Conservation (phyloP, 2,113 vertebrate species). For the Bufo gargarizans region DNA sequence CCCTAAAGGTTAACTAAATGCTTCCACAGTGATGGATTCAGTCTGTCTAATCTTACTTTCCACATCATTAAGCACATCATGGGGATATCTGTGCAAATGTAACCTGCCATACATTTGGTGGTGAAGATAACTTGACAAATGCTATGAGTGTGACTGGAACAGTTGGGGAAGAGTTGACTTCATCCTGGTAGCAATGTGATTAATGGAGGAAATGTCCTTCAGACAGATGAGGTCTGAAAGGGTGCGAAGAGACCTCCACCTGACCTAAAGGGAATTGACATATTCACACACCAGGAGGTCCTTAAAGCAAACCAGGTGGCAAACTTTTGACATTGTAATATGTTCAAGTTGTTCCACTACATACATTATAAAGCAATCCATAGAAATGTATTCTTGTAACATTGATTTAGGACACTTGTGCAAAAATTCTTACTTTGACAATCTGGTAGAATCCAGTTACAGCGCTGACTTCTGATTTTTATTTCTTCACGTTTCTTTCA, state of each 20-base stretch:
- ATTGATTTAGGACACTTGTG: background rate
- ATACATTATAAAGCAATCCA: background rate
- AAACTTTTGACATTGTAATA: constrained; percentile 51
- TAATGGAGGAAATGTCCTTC: constrained; percentile 52
- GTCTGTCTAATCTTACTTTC: constrained; percentile 60
- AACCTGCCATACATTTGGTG: constrained; percentile 40
- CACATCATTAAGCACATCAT: constrained; percentile 62
- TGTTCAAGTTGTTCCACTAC: constrained; percentile 48
- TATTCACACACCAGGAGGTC: constrained; percentile 51
- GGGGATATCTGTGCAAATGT: constrained; percentile 21
- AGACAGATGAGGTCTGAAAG: constrained; percentile 57
- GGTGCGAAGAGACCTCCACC: constrained; percentile 48
- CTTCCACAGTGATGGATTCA: constrained; percentile 59
- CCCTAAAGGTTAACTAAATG: constrained; percentile 26
- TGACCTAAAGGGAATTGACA: constrained; percentile 59
- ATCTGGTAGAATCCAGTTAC: too few relatives aligned
- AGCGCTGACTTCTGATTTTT: too few relatives aligned
- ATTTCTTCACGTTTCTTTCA: too few relatives aligned
- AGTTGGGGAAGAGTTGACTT: constrained; percentile 40
- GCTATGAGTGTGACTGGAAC: constrained; percentile 44
- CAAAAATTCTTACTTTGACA: too few relatives aligned
- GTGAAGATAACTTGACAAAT: constrained; percentile 59
- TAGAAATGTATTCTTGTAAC: background rate
- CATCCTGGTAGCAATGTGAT: constrained; percentile 38
- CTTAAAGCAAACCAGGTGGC: constrained; percentile 56